A percentile compares a stretch with the other conserved stretches of the same genome.
These are phyloP conservation scores for Phragmatobia fuliginosa DNA, from an alignment of 2,888 invertebrate genomes.

Conservation along the genomic window DNA sequence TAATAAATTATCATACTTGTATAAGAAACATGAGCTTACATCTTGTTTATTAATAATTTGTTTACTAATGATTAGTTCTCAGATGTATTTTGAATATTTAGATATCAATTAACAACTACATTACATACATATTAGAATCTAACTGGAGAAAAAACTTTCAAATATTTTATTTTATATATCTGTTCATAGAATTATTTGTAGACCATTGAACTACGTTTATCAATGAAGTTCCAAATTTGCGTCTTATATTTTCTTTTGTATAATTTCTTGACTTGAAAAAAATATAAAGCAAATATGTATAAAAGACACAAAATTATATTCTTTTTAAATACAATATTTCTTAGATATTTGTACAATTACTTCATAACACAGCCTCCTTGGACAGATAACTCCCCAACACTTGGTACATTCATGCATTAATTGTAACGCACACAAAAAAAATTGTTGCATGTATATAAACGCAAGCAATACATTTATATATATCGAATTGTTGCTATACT, in stretches of 20 bases:
- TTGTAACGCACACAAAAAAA: conserved; percentile 33
- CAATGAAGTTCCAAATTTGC: background rate
- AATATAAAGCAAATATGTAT: background rate
- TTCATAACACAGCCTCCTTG: conserved; percentile 54
- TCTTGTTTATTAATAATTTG: background rate
- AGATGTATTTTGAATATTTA: background rate
- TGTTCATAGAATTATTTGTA: too few relatives aligned
- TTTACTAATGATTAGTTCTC: background rate
- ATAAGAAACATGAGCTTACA: background rate
- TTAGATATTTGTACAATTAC: background rate
- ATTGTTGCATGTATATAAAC: conserved; percentile 35
- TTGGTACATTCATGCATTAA: conserved; percentile 37
- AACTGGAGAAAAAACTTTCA: background rate
- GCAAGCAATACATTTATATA: conserved; percentile 43
- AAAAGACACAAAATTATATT: background rate
- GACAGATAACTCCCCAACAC: conserved; percentile 32
- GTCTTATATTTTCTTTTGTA: background rate
- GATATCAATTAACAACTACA: background rate
- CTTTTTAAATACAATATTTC: background rate
- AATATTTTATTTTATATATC: too few relatives aligned
- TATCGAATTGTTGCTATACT: conserved; percentile 31
- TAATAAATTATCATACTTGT: background rate
- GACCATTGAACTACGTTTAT: background rate
- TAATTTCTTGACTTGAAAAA: background rate
- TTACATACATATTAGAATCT: background rate